Conservation (phyloP, 53 echinoderm and acorn worm genomes). For the Holothuria leucospilota region DNA sequence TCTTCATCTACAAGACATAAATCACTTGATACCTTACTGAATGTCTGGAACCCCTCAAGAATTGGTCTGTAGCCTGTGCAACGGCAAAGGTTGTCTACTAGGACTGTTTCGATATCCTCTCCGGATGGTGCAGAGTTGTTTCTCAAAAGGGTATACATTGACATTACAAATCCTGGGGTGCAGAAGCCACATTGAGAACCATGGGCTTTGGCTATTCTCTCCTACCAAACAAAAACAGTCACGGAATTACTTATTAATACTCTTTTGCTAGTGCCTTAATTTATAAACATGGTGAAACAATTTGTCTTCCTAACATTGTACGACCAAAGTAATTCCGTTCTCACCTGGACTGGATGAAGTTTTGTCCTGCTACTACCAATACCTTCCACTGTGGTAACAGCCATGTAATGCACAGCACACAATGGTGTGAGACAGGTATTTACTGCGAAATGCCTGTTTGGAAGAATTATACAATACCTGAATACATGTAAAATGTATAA, state of each 20-base stretch:
- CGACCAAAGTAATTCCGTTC: not conserved
- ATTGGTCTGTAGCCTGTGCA: constrained; percentile 96
- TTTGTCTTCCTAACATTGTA: no score
- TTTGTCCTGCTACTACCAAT: constrained; percentile 43
- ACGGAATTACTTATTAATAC: no score
- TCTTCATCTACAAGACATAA: no score
- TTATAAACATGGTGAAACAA: no score
- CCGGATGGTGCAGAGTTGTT: constrained; percentile 80
- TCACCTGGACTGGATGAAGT: constrained; percentile 44
- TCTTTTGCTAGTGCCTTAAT: no score
- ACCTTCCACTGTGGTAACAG: constrained; percentile 40
- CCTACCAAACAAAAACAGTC: not conserved
- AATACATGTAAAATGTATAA: no score
- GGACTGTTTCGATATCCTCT: constrained; percentile 69
- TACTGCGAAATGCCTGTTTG: constrained; percentile 20
- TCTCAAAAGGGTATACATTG: constrained; percentile 86
- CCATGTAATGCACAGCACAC: constrained; percentile 37
- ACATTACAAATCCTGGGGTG: no score
- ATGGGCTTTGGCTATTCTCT: constrained; percentile 82
- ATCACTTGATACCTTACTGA: constrained; percentile 62
- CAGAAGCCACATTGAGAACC: no score
- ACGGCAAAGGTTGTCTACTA: constrained; percentile 93
- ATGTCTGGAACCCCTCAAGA: constrained; percentile 85
- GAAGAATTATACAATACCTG: no score
- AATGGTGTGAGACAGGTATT: constrained; percentile 31